phyloP scores from a whole-genome alignment of 2,888 invertebrate species.

The Aphrophora alni region DNA sequence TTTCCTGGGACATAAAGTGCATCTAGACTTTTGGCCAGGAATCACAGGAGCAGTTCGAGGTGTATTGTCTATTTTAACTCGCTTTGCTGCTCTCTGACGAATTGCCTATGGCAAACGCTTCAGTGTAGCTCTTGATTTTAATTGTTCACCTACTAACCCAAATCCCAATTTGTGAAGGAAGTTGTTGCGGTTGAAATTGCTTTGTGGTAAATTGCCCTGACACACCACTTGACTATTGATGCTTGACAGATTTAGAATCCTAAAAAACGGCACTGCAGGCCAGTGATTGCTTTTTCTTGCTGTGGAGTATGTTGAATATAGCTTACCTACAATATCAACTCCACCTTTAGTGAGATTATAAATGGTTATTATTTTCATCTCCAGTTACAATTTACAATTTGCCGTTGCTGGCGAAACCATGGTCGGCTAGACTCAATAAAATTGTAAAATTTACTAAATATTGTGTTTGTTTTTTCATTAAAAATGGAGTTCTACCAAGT shows the following conservation, averaged over 20 bases:
- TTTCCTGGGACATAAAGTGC: conserved; percentile 18
- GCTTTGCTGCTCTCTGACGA: background rate
- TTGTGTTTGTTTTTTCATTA: too few species aligned
- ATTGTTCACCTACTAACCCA: background rate
- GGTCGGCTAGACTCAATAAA: too few species aligned
- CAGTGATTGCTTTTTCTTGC: background rate
- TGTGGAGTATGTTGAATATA: background rate
- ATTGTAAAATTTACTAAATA: too few species aligned
- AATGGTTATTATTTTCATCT: too few species aligned
- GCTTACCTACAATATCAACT: background rate
- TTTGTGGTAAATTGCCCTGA: background rate
- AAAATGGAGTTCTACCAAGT: too few species aligned
- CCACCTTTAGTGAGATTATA: too few species aligned
- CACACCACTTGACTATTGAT: background rate
- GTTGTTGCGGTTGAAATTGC: too few species aligned
- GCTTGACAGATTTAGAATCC: background rate
- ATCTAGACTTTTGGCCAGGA: conserved; percentile 6
- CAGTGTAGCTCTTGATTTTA: background rate
- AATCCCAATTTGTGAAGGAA: background rate
- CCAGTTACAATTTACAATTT: too few species aligned
- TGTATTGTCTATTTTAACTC: background rate
- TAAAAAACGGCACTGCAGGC: background rate
- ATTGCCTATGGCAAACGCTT: background rate
- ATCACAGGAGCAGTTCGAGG: background rate
- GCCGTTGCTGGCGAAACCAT: too few species aligned